phyloP scores from a whole-genome alignment of 2,797 vertebrate genomes.

The Oophaga sylvatica region DNA sequence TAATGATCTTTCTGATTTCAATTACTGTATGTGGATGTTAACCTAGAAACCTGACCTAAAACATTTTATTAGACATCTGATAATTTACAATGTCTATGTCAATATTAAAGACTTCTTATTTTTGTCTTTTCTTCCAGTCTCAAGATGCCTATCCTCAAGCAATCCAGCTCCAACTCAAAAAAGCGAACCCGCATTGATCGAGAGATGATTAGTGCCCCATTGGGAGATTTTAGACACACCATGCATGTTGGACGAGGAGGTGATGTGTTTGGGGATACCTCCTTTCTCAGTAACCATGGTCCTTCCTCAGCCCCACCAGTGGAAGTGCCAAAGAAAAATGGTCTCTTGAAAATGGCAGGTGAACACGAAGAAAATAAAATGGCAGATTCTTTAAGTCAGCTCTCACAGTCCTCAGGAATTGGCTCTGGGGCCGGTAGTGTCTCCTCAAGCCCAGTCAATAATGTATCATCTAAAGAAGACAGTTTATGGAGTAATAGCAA shows the following conservation, averaged over 20 bases:
- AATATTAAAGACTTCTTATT: not conserved
- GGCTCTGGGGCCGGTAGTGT: slow-evolving; percentile 51
- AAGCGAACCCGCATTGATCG: slow-evolving; percentile 76
- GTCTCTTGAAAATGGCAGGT: not conserved
- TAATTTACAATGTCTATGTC: too few species aligned
- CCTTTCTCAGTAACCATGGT: slow-evolving; percentile 85
- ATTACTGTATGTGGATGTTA: not conserved
- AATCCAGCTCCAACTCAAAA: slow-evolving; percentile 72
- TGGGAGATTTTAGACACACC: slow-evolving; percentile 90
- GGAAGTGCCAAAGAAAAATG: slow-evolving; percentile 40
- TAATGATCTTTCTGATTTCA: too few species aligned
- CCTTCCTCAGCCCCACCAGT: slow-evolving; percentile 64
- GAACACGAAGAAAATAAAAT: slow-evolving; percentile 48
- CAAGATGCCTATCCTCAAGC: slow-evolving; percentile 90
- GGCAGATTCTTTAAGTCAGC: slow-evolving; percentile 56
- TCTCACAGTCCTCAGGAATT: slow-evolving; percentile 63
- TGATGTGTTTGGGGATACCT: slow-evolving; percentile 91
- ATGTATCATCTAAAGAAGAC: slow-evolving; percentile 57
- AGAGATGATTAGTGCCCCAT: slow-evolving; percentile 85
- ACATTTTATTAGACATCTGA: not conserved
- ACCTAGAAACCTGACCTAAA: not conserved
- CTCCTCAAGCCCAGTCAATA: slow-evolving; percentile 61
- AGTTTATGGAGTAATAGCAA: slow-evolving; percentile 59
- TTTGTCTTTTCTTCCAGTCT: not conserved
- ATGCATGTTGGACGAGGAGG: slow-evolving; percentile 93